Evolutionary conservation across 64 coral and sea anemone species (phyloP), one percentile per base, ranked within the genome.

Genomic region (Trachythela sp.): DNA sequence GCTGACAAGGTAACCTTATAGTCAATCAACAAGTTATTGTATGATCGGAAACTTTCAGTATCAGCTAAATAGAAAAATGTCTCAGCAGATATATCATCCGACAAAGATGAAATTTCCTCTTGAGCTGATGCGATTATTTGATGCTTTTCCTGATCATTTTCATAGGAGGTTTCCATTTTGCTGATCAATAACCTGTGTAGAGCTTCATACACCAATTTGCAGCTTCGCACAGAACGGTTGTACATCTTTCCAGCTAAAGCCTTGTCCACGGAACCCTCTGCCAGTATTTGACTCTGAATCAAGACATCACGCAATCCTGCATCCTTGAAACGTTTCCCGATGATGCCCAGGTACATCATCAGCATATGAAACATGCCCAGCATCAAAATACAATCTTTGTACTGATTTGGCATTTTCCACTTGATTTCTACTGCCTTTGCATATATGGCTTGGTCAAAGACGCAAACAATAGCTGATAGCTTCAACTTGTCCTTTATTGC

Each of bases 261-360:
- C 9, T 22, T 29, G 31, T 36, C 10, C 33, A 93, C 29, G 8
- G 92, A 93, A 33, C 92, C 92, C 11, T 89, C 54, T 15, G 80
- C 87, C 24, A 89, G 42, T 13, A 93, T 22, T 31, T 72, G 35
- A 17, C 87, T 84, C 83, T 89, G 54, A 13, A 93, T 76, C 13
- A n/a, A 49, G 13, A 93, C 67, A 32, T 89, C 87, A 51, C 70
- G 84, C 20, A 89, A 77, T 4, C 87, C 92, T 36, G 26, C 88
- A 72, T 93, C 92, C 18, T 31, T 36, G 58, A 93, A 93, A 4
- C 92, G 52, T 33, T 93, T 93, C 20, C 86, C 91, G 26, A 89
- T 91, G 59, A 70, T 64, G 11, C 38, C 84, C 54, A 43, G 83
- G 89, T 27, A 91, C 54, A 43, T 85, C 3, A 24, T 64, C 48